phyloP scores from a whole-genome alignment of 2,113 vertebrate species.

The Cheirogaleus medius region DNA sequence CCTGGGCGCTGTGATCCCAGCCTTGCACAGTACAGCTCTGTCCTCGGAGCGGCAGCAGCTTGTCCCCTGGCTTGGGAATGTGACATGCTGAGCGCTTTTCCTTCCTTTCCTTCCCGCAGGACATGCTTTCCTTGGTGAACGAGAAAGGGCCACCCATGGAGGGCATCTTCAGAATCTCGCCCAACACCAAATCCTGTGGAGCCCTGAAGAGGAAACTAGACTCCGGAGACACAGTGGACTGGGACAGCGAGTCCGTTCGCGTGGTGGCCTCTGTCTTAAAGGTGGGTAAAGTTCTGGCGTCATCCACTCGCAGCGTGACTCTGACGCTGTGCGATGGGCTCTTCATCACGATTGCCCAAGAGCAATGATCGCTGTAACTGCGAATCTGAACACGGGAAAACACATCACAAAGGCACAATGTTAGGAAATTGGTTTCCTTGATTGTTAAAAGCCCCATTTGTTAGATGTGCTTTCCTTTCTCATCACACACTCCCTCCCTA shows the following conservation, averaged over 20 bases:
- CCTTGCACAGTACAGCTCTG: background rate
- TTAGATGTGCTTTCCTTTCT: background rate
- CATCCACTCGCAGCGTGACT: background rate
- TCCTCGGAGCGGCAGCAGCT: background rate
- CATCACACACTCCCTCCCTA: background rate
- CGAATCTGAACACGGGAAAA: background rate
- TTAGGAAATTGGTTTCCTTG: background rate
- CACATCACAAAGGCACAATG: background rate
- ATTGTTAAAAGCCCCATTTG: background rate
- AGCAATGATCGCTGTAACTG: too few species aligned
- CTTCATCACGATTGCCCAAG: background rate
- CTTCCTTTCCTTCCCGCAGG: conserved; percentile 77
- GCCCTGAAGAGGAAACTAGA: conserved; percentile 89
- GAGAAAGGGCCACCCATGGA: conserved; percentile 89
- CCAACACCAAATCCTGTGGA: conserved; percentile 88
- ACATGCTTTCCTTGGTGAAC: conserved; percentile 90
- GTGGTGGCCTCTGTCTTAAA: conserved; percentile 93
- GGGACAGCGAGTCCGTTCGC: conserved; percentile 87
- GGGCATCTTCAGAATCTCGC: conserved; percentile 91
- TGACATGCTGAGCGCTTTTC: background rate
- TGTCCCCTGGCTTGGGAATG: background rate
- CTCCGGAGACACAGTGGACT: conserved; percentile 84
- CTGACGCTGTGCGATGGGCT: background rate
- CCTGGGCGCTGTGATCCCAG: background rate
- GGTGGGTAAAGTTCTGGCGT: conserved; percentile 74